These are phyloP conservation scores for Leuciscus waleckii DNA, from an alignment of 2,797 vertebrate genomes.

Conservation along the genomic window DNA sequence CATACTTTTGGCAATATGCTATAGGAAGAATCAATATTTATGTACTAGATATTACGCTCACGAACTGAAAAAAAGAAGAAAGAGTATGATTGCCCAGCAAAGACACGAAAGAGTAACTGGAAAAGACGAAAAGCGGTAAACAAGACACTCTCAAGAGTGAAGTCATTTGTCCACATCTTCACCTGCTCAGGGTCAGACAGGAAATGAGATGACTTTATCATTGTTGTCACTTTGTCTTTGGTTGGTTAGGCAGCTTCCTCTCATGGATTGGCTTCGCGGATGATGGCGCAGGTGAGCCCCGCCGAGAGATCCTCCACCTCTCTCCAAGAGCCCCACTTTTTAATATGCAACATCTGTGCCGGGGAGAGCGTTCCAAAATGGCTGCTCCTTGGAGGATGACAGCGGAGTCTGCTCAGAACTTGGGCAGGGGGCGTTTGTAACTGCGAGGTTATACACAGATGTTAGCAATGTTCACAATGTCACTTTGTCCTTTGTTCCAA, in stretches of 20 bases:
- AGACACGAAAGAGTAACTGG: slow-evolving; percentile 10
- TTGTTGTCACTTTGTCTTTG: slow-evolving; percentile 87
- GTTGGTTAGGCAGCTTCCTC: slow-evolving; percentile 81
- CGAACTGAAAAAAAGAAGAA: neutral
- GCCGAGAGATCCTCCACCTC: slow-evolving; percentile 74
- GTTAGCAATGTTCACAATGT: slow-evolving; percentile 84
- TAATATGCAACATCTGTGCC: slow-evolving; percentile 89
- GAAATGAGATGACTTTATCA: slow-evolving; percentile 82
- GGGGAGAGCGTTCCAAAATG: slow-evolving; percentile 85
- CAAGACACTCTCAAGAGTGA: slow-evolving; percentile 69
- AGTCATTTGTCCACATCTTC: slow-evolving; percentile 73
- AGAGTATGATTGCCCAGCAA: slow-evolving; percentile 9
- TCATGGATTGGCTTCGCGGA: slow-evolving; percentile 83
- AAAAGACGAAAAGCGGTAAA: slow-evolving; percentile 65
- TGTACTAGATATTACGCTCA: neutral
- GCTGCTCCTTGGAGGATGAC: slow-evolving; percentile 86
- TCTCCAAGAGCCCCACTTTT: slow-evolving; percentile 82
- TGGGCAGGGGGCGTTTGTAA: slow-evolving; percentile 80
- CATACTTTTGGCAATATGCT: neutral
- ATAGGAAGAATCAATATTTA: neutral
- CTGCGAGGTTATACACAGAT: slow-evolving; percentile 84
- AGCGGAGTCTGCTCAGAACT: slow-evolving; percentile 82
- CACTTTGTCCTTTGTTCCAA: slow-evolving; percentile 81
- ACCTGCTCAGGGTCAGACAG: slow-evolving; percentile 74
- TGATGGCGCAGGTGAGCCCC: slow-evolving; percentile 86